phyloP scores from a whole-genome alignment of 2,113 vertebrate species.

The Merops nubicus region DNA sequence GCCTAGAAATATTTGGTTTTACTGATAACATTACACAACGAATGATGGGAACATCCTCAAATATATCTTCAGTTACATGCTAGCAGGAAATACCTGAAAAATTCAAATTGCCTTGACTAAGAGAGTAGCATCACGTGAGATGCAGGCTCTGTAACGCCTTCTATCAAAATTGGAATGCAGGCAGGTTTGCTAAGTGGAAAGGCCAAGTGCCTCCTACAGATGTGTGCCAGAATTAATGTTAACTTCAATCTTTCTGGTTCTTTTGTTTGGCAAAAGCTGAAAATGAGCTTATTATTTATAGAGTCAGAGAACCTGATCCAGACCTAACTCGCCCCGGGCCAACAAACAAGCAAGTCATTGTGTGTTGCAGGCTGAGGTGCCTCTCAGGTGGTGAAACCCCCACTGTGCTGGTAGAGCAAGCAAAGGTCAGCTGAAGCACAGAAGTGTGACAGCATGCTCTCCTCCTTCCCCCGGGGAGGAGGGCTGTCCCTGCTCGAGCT shows the following conservation, averaged over 20 bases:
- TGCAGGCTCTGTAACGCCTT: background rate
- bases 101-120: background rate
- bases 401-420: background rate
- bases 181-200: background rate
- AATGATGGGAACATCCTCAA: background rate
- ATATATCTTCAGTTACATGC: background rate
- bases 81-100: background rate
- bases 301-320: background rate
- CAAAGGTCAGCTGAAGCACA: background rate
- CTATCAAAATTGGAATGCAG: background rate
- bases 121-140: background rate
- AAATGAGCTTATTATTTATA: background rate
- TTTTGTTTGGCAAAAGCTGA: background rate
- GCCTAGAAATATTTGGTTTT: background rate
- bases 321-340: background rate
- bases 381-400: background rate
- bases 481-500: background rate
- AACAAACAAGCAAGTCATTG: background rate
- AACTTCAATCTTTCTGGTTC: background rate
- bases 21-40: background rate
- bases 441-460: rapidly evolving
- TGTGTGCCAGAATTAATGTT: background rate
- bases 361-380: background rate
- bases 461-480: background rate
- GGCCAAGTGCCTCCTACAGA: background rate